Percentiles rank a stretch among this genome's conserved stretches.
These are phyloP conservation scores for Eucidaris tribuloides DNA, from an alignment of 35 echinoderm and acorn worm species.

Conservation along the genomic window DNA sequence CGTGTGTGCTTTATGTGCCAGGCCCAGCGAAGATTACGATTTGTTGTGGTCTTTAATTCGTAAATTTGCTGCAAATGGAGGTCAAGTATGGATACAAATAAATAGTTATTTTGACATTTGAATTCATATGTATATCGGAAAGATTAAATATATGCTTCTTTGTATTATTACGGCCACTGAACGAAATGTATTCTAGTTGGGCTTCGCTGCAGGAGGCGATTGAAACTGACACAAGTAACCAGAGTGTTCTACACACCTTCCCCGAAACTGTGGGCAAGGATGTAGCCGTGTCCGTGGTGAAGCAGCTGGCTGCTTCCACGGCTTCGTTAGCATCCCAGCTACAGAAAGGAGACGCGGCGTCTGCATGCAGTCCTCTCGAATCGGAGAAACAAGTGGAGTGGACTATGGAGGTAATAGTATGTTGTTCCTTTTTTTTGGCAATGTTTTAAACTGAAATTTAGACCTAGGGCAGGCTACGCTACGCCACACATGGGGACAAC, in stretches of 20 bases:
- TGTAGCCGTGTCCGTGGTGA: conserved; percentile 89
- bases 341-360: conserved; percentile 16
- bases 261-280: conserved; percentile 76
- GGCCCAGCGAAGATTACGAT: neutral
- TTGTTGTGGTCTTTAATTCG: neutral
- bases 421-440: neutral
- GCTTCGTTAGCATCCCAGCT: conserved; percentile 40
- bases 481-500: neutral
- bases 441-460: neutral
- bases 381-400: conserved; percentile 88
- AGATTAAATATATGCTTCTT: too few species aligned
- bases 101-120: neutral
- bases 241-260: conserved; percentile 82
- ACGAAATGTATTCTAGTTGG: conserved; percentile 99
- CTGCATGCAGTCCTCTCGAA: conserved; percentile 51
- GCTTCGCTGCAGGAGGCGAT: conserved; percentile 80
- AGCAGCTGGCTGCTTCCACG: conserved; percentile 66
- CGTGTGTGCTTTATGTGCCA: neutral
- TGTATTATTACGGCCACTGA: too few species aligned
- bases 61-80: neutral
- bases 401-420: conserved; percentile 92
- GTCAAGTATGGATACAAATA: neutral
- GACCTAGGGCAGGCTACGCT: neutral
- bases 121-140: neutral
- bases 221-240: conserved; percentile 68